Conservation (phyloP, 2,888 invertebrate species). For the Chrysopilus asiliformis region DNA sequence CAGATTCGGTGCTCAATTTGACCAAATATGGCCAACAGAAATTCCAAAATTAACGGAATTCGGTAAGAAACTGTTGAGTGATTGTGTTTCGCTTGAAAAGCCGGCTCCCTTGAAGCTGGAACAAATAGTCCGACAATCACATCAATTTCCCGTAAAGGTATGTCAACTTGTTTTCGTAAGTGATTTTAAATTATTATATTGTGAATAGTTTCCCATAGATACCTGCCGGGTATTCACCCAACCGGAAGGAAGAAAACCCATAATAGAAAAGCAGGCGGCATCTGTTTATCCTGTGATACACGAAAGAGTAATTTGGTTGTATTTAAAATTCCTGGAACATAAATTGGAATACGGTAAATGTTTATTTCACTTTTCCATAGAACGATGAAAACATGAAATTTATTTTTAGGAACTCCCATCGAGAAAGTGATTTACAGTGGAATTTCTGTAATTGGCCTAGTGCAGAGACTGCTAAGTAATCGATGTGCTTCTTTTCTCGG, state of each 20-base stretch:
- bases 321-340: conserved; percentile 49
- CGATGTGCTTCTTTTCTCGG: conserved; percentile 41
- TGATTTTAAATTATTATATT: not conserved
- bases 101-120: conserved; percentile 11
- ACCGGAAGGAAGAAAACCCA: conserved; percentile 18
- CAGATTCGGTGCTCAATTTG: conserved; percentile 25
- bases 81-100: conserved; percentile 19
- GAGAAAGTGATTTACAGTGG: conserved; percentile 34
- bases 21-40: conserved; percentile 20
- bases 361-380: not conserved
- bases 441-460: conserved; percentile 36
- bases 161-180: not conserved
- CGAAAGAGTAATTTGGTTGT: conserved; percentile 47
- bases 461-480: conserved; percentile 40
- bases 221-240: conserved; percentile 27
- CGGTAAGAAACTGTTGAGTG: conserved; percentile 18
- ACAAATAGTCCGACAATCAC: conserved; percentile 9
- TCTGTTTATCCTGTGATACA: conserved; percentile 57
- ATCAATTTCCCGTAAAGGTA: conserved; percentile 12
- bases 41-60: conserved; percentile 17
- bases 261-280: conserved; percentile 28
- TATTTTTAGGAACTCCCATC: conserved; percentile 22
- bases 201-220: conserved; percentile 28
- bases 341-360: conserved; percentile 36
- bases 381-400: too few species aligned